Evolutionary conservation across 2,888 invertebrate species (phyloP), one percentile per base, ranked within the genome.

Genomic region (Kuschelorhynchus macadamiae): DNA sequence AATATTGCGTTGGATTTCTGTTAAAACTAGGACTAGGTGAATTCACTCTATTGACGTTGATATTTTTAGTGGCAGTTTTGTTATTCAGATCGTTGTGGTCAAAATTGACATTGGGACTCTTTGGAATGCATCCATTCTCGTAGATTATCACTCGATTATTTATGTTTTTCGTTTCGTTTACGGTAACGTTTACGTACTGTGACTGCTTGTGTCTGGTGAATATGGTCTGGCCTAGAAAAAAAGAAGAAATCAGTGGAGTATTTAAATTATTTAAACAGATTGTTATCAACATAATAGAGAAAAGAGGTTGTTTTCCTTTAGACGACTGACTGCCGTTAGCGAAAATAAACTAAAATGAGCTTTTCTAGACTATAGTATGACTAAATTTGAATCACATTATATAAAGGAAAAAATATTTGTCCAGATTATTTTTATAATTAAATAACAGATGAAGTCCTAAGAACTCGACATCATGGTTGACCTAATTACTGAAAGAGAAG

Each of bases 21-120:
- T 86, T 86, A 73, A 85, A 87, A 18, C 85, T 85, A 0, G 87
- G 87, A 71, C 86, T 86, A 1, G 86, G 86, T 11, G 83, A 79
- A 18, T 84, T 82, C 17, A 83, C 81, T 44, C 83, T 81, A 55
- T 81, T 81, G 1, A 42, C 17, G 55, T 81, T 81, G 4, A 81
- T 72, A 70, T 81, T 80, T 67, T 82, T 81, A 55, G 74, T 75
- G 2, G 77, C 75, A 5, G 70, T 74, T 70, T 81, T 82, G 62
- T 81, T 82, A 71, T 82, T 82, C 57, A 82, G 72, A 67, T 84
- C 83, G 69, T 81, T 81, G 60, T 81, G 80, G 52, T 82, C 81
- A 53, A 80, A 73, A 17, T 79, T 78, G 9, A 80, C 75, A 55
- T 80, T 81, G 74, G 74, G 83, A 71, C 62, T 80, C 77, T 81